phyloP scores from a whole-genome alignment of 2,888 invertebrate species.

The Caenorhabditis sp. region DNA sequence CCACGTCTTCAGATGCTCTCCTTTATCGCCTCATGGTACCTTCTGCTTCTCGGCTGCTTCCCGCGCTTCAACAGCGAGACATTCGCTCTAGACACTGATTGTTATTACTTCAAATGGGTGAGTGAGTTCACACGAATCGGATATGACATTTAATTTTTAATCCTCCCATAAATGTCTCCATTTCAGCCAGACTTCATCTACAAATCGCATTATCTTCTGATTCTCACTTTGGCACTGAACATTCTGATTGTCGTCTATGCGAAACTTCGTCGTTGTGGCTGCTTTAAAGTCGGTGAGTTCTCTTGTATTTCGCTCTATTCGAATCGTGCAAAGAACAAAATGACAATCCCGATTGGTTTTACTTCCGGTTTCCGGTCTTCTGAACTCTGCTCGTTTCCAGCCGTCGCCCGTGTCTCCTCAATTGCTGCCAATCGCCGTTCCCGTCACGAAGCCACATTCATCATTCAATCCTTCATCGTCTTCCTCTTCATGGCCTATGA shows the following conservation, averaged over 20 bases:
- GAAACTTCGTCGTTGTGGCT: conserved; percentile 37
- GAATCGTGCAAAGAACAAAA: not conserved
- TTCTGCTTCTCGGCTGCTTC: conserved; percentile 47
- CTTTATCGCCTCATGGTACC: conserved; percentile 52
- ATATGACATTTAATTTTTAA: not conserved
- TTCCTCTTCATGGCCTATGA: conserved; percentile 50
- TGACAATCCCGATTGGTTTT: too few species aligned
- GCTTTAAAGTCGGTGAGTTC: conserved; percentile 39
- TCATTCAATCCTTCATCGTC: conserved; percentile 38
- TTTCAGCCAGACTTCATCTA: conserved; percentile 52
- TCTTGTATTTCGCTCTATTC: not conserved
- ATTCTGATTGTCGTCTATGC: conserved; percentile 43
- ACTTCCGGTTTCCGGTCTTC: not conserved
- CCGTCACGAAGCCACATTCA: conserved; percentile 29
- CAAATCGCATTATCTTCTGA: conserved; percentile 49
- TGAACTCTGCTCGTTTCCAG: not conserved
- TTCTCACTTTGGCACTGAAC: conserved; percentile 39
- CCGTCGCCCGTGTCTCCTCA: conserved; percentile 32
- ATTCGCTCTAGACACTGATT: conserved; percentile 37
- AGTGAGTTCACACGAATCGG: not conserved
- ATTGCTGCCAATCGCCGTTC: conserved; percentile 39
- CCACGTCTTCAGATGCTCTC: conserved; percentile 21
- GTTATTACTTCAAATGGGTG: conserved; percentile 39
- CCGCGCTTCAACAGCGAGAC: conserved; percentile 36
- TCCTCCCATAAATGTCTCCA: not conserved